Evolutionary conservation across 2,888 invertebrate genomes (phyloP).

Genomic region (Plagodis dolabraria): DNA sequence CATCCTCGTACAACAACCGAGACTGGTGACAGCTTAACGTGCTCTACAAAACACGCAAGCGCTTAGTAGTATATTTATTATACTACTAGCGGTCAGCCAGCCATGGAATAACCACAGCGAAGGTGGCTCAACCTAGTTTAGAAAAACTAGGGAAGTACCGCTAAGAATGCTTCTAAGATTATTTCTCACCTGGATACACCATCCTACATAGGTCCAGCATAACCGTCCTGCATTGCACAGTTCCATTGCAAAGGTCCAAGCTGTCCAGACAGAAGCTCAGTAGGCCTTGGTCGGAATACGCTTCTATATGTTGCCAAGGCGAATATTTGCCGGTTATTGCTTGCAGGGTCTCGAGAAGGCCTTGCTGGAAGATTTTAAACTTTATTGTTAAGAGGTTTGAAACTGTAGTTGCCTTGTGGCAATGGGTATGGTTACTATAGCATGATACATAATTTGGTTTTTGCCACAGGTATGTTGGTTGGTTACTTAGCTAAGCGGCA

Average conservation of each 20-base stretch:
- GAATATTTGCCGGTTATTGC: constrained; percentile 87
- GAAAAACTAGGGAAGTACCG: no score
- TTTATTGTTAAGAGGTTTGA: background rate
- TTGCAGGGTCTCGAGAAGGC: constrained; percentile 86
- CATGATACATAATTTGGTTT: no score
- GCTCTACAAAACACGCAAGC: no score
- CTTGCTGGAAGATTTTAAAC: constrained; percentile 65
- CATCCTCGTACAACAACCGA: no score
- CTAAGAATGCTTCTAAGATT: background rate
- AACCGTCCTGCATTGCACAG: constrained; percentile 59
- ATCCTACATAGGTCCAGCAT: constrained; percentile 67
- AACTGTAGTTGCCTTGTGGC: background rate
- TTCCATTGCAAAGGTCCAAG: constrained; percentile 64
- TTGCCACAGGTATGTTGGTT: no score
- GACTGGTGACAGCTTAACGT: no score
- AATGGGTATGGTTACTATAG: no score
- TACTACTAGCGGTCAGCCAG: no score
- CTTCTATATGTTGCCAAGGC: constrained; percentile 87
- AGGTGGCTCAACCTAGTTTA: no score
- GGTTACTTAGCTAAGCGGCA: no score
- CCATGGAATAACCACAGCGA: no score
- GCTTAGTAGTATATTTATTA: no score
- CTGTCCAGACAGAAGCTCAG: constrained; percentile 66
- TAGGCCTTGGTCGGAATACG: constrained; percentile 84
- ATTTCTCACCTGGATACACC: constrained; percentile 68